Conservation (phyloP, 2,888 invertebrate species). For the Azorinus chamasolen region DNA sequence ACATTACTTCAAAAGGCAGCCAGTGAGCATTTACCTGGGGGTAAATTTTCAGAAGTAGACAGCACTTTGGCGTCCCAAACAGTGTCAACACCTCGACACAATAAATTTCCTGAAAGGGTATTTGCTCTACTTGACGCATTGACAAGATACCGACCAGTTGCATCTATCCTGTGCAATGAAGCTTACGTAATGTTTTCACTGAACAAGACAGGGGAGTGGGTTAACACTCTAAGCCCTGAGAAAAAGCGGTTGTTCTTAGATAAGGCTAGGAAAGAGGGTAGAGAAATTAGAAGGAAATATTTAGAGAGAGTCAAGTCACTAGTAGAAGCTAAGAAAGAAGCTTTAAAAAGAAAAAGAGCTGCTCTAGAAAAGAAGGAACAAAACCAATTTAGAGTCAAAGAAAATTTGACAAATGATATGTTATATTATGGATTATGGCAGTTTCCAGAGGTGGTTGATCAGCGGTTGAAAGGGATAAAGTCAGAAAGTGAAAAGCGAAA, state of each 20-base stretch:
- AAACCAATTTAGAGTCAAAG: conserved; percentile 7
- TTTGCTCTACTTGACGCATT: conserved; percentile 50
- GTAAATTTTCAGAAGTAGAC: conserved; percentile 6
- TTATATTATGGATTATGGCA: conserved; percentile 48
- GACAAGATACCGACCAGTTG: conserved; percentile 28
- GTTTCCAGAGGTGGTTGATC: conserved; percentile 30
- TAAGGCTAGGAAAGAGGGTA: conserved; percentile 23
- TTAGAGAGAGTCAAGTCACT: conserved; percentile 7
- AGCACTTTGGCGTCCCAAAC: conserved; percentile 7
- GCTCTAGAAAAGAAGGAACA: conserved; percentile 25
- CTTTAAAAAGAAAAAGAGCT: conserved; percentile 18
- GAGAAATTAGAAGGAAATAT: conserved; percentile 26
- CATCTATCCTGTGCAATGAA: conserved; percentile 48
- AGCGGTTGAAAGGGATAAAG: conserved; percentile 7
- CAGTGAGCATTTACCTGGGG: conserved; percentile 17
- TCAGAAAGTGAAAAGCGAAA: conserved; percentile 11
- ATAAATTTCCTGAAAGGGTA: conserved; percentile 41
- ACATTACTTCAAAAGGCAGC: conserved; percentile 23
- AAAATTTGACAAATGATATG: conserved; percentile 18
- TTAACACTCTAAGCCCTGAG: conserved; percentile 5
- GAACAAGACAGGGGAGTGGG: conserved; percentile 35
- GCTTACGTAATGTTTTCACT: conserved; percentile 36
- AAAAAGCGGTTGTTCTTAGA: conserved; percentile 19
- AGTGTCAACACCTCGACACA: conserved; percentile 34
- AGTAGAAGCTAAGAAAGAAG: conserved; percentile 7